phyloP scores from a whole-genome alignment of 2,797 vertebrate genomes.

The Oreortyx pictus region DNA sequence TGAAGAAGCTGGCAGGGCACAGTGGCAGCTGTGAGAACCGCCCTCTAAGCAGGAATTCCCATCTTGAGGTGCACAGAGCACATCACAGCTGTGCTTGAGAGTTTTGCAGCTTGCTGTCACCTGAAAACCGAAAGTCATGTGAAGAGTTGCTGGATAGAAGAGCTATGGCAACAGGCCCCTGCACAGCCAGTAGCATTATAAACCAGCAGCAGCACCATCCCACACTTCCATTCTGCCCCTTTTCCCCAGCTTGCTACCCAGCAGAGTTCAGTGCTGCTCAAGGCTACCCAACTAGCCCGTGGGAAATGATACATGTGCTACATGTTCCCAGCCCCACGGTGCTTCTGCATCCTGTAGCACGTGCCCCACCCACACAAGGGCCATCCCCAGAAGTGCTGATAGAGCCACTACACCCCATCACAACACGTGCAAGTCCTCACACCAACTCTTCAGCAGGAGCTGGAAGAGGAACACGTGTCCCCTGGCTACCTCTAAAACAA shows the following conservation, averaged over 20 bases:
- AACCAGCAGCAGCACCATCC: background rate
- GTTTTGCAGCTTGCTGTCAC: slow-evolving; percentile 15
- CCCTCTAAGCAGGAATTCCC: background rate
- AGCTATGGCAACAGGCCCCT: background rate
- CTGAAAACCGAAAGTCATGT: slow-evolving; percentile 57
- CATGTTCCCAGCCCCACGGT: background rate
- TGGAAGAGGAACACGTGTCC: background rate
- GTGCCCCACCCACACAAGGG: accelerated
- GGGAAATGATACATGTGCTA: background rate
- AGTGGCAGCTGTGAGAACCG: background rate
- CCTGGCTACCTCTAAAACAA: background rate
- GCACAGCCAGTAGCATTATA: background rate
- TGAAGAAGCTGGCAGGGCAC: background rate
- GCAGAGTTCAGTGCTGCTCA: background rate
- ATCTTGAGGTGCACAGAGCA: slow-evolving; percentile 5
- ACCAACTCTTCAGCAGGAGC: background rate
- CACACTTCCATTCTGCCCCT: background rate
- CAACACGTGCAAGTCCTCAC: background rate
- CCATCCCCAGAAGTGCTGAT: background rate
- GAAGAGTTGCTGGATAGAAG: background rate
- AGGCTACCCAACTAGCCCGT: background rate
- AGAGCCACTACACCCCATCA: background rate
- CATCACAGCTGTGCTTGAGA: slow-evolving; percentile 2
- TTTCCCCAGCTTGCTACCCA: background rate
- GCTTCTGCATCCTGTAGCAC: background rate